Base-by-base conservation (phyloP, 2,797 vertebrate genomes). In the Smutsia temminckii region DNA sequence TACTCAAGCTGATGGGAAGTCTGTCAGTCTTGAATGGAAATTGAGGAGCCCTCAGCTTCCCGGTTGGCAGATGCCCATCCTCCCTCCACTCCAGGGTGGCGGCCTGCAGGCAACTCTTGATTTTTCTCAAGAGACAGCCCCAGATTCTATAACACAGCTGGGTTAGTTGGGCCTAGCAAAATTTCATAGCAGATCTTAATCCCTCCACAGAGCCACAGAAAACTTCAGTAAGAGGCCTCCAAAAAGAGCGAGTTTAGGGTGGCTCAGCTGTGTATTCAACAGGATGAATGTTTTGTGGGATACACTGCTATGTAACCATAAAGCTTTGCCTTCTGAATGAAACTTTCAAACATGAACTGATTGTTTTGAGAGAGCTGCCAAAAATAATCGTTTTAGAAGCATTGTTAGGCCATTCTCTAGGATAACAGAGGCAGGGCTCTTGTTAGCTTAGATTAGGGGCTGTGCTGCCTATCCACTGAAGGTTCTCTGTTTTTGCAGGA, bases 351-450 rank as follows among this genome's bases (percentile, higher is more conserved):
- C 17, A 27, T 3, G n/a, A 80, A 74, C 46, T 51, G 61, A 32
- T 53, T 32, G 37, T 77, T 75, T 74, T 75, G 55, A 96, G 78
- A 29, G 37, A 66, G 34, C 53, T 46, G 46, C 46, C 46, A 46
- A 46, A 46, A 10, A 46, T 46, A 46, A 11, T 46, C 12, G 46
- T 46, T 46, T 46, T 10, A 11, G 46, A 46, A 46, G 46, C 46
- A 46, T 11, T 46, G 46, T 46, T 46, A 11, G 46, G 46, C 12
- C 46, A 11, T 46, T 46, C 46, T 46, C 46, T 46, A 10, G 46
- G 46, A 11, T 46, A 46, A 46, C 10, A 46, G 46, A 46, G 46
- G 46, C 46, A 2, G 10, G 46, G 11, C 46, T 46, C 46, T 46
- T 46, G 46, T 46, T 11, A 25, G 25, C 32, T 46, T 12, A 37